A percentile compares a stretch with the other conserved stretches of the same genome.
phyloP scores from a whole-genome alignment of 64 coral and sea anemone species.

The Cladopsammia gracilis region DNA sequence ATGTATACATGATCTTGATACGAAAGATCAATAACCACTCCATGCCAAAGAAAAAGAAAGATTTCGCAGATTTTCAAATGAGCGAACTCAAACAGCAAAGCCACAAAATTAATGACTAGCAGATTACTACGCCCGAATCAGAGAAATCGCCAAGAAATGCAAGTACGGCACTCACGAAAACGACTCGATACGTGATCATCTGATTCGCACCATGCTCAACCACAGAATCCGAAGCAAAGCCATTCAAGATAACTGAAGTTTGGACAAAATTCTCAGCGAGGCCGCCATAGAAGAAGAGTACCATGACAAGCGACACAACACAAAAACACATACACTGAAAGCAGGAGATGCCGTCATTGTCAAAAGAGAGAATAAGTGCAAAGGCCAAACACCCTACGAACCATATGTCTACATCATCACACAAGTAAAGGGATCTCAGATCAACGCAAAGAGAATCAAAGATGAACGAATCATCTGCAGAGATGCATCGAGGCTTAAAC shows the following conservation, averaged over 20 bases:
- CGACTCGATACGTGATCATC: constrained; percentile 72
- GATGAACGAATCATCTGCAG: too few species aligned
- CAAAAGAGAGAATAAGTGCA: too few species aligned
- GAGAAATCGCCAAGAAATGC: constrained; percentile 68
- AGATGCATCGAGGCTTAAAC: too few species aligned
- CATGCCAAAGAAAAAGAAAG: constrained; percentile 66
- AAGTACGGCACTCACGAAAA: constrained; percentile 27
- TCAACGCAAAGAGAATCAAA: too few species aligned
- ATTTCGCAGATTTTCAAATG: constrained; percentile 71
- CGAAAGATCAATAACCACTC: constrained; percentile 64
- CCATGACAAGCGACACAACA: too few species aligned
- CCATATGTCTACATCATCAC: too few species aligned
- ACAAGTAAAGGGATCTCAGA: too few species aligned
- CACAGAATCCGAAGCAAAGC: constrained; percentile 55
- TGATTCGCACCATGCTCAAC: constrained; percentile 71
- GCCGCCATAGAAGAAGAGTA: not conserved
- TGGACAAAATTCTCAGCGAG: constrained; percentile 57
- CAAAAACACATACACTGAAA: too few species aligned
- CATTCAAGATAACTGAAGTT: constrained; percentile 38
- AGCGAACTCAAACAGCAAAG: constrained; percentile 55
- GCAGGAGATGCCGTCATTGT: too few species aligned
- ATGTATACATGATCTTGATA: constrained; percentile 49
- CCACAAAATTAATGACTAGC: constrained; percentile 52
- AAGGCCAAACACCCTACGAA: too few species aligned
- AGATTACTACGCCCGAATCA: constrained; percentile 55